Evolutionary conservation across 2,113 vertebrate species (phyloP), one percentile per base, ranked within the genome.

Genomic region (Crocuta crocuta): DNA sequence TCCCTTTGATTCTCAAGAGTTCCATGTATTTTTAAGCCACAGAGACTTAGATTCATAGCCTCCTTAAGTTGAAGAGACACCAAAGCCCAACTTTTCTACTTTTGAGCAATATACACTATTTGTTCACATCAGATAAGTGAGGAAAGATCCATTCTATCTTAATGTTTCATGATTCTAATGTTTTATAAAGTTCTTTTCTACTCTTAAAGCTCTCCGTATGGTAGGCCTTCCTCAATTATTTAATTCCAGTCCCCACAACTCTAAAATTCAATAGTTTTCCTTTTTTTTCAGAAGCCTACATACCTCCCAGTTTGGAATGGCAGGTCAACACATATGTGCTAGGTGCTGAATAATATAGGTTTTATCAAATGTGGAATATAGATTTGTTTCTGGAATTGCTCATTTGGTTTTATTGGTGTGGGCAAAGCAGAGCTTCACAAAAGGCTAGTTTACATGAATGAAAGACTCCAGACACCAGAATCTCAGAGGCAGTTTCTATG

Each of bases 261-360:
- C 93, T 86, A 91, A 35, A 95, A 92, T 58, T 61, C 91, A 97
- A 71, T 88, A 84, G 3, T 86, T 92, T 95, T 87, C 35, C 21
- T 65, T 24, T 83, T 83, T 93, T 91, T 97, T 7, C 12, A 58
- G 65, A 95, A 97, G 92, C 17, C 50, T 63, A 39, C 24, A 63
- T 43, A 7, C 53, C 19, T 96, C 74, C 65, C 74, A 71, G 1
- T 35, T 50, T 73, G 48, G 81, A 96, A 65, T 43, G 33, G 5
- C 66, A 83, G 68, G 33, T n/a, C 76, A 88, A 78, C n/a, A 45
- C 33, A 11, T 71, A 76, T 21, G 80, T 73, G 39, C 76, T 78
- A 53, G 90, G 43, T 92, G 66, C 50, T 95, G n/a, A 95, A 85
- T 61, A 83, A 92, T 39, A 71, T 33, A 90, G 63, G 17, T 81